Conservation (phyloP, 2,888 invertebrate genomes). For the Drosophila falleni region DNA sequence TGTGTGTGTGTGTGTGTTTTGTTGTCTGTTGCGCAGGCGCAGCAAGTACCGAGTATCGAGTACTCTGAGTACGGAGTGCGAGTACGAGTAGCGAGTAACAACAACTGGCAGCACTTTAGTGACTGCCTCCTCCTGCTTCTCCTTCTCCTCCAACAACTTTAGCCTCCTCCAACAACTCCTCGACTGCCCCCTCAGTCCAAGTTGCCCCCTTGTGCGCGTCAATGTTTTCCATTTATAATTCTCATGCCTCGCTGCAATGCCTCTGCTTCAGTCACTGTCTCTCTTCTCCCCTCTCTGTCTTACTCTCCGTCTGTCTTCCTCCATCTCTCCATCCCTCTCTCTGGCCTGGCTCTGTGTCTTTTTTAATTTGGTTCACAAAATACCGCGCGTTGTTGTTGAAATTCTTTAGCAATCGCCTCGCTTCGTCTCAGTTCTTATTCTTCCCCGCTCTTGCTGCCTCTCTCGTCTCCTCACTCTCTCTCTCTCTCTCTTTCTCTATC, state of each 20-base stretch:
- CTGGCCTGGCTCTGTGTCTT: conserved; percentile 61
- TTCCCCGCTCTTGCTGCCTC: not conserved
- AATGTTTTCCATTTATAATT: conserved; percentile 75
- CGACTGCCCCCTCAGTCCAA: conserved; percentile 7
- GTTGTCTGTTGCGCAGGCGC: conserved; percentile 73
- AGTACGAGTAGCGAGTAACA: conserved; percentile 6
- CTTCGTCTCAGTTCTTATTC: conserved; percentile 31
- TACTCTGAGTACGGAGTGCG: conserved; percentile 19
- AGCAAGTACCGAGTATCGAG: conserved; percentile 31
- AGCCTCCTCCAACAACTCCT: conserved; percentile 20
- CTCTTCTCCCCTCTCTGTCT: conserved; percentile 1
- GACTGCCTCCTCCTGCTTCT: conserved; percentile 5
- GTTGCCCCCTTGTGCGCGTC: conserved; percentile 48
- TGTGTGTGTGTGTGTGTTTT: not conserved
- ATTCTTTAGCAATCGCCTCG: conserved; percentile 75
- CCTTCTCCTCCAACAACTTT: conserved; percentile 10
- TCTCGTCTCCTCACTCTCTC: not conserved
- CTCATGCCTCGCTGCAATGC: conserved; percentile 76
- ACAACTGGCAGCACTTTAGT: conserved; percentile 39
- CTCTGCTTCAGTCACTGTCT: conserved; percentile 14
- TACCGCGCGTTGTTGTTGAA: conserved; percentile 77
- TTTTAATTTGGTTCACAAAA: conserved; percentile 80
- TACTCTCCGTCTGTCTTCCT: conserved; percentile 2
- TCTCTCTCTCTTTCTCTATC: not conserved
- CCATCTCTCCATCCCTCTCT: conserved; percentile 16